These are phyloP conservation scores for Taxidea taxus DNA, from an alignment of 2,113 vertebrate species.

Conservation along the genomic window DNA sequence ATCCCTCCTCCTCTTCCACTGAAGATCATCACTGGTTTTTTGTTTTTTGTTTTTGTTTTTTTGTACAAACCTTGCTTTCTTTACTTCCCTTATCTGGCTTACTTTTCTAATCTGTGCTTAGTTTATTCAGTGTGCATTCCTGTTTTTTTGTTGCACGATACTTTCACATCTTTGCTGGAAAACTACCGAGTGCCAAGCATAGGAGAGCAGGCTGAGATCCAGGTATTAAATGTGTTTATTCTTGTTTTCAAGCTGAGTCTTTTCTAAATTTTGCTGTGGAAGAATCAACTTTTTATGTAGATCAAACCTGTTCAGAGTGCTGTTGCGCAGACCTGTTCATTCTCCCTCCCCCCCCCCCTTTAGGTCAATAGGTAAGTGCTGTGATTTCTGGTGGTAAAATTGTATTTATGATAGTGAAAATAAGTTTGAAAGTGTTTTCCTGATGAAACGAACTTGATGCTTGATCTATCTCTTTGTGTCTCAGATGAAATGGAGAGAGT, in stretches of 20 bases:
- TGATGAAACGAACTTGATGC: not conserved
- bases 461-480: not conserved
- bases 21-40: not conserved
- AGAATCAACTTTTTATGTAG: not conserved
- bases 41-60: not conserved
- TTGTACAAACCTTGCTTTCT: not conserved
- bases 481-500: constrained; percentile 15
- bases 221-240: not conserved
- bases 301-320: not conserved
- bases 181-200: not conserved
- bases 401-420: not conserved
- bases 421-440: not conserved
- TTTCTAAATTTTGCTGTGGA: constrained; percentile 22
- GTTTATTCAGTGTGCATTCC: not conserved
- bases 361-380: not conserved
- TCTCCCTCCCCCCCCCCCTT: accelerated
- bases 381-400: not conserved
- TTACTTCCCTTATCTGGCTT: not conserved
- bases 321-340: too few species aligned
- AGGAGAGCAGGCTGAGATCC: not conserved
- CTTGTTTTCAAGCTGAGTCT: not conserved
- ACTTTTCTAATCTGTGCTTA: not conserved
- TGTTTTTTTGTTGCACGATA: not conserved
- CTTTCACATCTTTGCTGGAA: not conserved
- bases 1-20: not conserved